Evolutionary conservation across 2,888 invertebrate species (phyloP).

Genomic region (Tetheella fluctuosa): DNA sequence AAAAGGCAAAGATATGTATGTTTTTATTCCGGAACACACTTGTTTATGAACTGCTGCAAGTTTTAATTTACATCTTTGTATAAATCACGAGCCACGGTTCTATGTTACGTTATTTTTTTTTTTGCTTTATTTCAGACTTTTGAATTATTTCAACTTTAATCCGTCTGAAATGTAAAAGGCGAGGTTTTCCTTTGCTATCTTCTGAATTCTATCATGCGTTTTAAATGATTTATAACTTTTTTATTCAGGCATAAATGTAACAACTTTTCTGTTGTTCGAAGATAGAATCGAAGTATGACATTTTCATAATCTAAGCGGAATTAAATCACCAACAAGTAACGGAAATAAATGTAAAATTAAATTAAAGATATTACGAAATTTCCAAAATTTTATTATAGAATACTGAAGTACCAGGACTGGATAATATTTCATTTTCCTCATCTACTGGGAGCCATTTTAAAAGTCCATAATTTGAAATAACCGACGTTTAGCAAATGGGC

Average conservation of each 20-base stretch:
- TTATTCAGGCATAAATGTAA: background rate
- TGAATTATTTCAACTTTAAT: conserved; percentile 20
- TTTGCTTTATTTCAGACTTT: conserved; percentile 22
- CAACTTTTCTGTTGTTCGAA: background rate
- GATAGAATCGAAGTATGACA: too few relatives aligned
- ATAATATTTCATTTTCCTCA: background rate
- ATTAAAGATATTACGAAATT: background rate
- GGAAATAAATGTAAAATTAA: background rate
- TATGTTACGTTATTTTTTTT: conserved; percentile 20
- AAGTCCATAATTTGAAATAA: background rate
- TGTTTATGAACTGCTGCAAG: conserved; percentile 29
- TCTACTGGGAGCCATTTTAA: background rate
- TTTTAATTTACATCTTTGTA: conserved; percentile 40
- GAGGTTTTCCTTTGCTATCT: background rate
- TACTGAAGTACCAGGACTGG: background rate
- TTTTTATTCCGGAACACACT: conserved; percentile 14
- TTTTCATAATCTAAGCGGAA: too few relatives aligned
- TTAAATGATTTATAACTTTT: background rate
- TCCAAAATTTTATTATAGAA: background rate
- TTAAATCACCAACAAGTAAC: too few relatives aligned
- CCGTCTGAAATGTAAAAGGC: background rate
- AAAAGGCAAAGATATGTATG: background rate
- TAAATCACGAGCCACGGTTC: conserved; percentile 38
- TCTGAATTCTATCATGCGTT: background rate
- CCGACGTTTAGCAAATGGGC: background rate